These are phyloP conservation scores for Rhingia rostrata DNA, from an alignment of 2,888 invertebrate species.

Conservation along the genomic window DNA sequence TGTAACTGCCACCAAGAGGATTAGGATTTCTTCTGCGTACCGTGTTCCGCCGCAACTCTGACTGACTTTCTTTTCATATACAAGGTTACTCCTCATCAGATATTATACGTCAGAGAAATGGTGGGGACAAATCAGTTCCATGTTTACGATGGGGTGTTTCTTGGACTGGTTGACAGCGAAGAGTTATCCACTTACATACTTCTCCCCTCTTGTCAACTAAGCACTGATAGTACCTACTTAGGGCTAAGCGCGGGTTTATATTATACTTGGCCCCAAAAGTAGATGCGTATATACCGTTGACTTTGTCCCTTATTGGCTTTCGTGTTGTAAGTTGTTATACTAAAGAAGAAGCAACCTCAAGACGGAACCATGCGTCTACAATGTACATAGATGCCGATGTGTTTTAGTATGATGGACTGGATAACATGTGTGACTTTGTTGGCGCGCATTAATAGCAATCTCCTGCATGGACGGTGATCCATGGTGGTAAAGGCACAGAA, in stretches of 20 bases:
- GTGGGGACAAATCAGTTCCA: constrained; percentile 48
- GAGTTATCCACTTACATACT: constrained; percentile 5
- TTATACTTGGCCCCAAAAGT: constrained; percentile 41
- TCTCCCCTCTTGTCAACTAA: not conserved
- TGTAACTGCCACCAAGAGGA: constrained; percentile 25
- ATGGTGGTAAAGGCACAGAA: constrained; percentile 20
- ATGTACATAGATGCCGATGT: constrained; percentile 9
- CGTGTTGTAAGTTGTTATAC: not conserved
- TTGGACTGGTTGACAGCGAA: constrained; percentile 31
- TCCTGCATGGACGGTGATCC: constrained; percentile 8
- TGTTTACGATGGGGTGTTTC: constrained; percentile 47
- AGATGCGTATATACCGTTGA: constrained; percentile 22
- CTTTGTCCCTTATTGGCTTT: constrained; percentile 49
- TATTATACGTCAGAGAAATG: constrained; percentile 29
- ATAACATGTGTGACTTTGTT: constrained; percentile 38
- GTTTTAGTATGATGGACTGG: constrained; percentile 23
- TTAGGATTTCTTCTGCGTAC: constrained; percentile 48
- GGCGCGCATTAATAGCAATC: constrained; percentile 20
- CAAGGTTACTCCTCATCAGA: not conserved
- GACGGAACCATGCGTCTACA: constrained; percentile 28
- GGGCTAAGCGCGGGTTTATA: constrained; percentile 15
- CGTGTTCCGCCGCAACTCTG: constrained; percentile 23
- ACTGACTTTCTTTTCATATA: constrained; percentile 38
- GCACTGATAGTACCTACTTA: not conserved
- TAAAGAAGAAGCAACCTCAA: constrained; percentile 1